Percentiles rank a stretch among this genome's conserved stretches.
Evolutionary conservation across 2,888 invertebrate genomes (phyloP).

Genomic region (Stegana nigrithorax): DNA sequence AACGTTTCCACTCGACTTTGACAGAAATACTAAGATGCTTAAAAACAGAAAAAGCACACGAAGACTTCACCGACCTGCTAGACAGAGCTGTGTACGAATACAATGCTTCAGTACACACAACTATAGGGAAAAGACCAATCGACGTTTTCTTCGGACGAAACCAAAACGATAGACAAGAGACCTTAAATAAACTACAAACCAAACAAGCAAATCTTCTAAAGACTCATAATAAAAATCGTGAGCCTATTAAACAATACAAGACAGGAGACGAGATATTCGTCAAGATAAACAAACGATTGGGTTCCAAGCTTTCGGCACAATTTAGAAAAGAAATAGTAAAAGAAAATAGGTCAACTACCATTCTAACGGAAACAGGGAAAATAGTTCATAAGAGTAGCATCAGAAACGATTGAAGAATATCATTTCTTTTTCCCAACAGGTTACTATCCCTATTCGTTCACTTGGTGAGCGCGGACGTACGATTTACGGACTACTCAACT

Average conservation of each 20-base stretch:
- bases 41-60: neutral
- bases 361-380: neutral
- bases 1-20: constrained; percentile 18
- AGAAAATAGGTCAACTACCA: neutral
- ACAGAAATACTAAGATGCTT: neutral
- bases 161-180: neutral
- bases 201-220: no score
- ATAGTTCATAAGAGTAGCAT: neutral
- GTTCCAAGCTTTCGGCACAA: neutral
- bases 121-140: neutral
- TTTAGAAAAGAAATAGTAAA: constrained; percentile 4
- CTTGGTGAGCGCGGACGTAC: no score
- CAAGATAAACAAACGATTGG: neutral
- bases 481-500: no score
- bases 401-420: neutral
- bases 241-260: neutral
- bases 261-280: neutral
- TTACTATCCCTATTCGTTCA: no score
- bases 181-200: neutral
- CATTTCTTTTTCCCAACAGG: no score
- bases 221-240: neutral
- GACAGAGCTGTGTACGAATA: neutral
- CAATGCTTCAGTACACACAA: neutral
- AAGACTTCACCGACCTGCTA: neutral
- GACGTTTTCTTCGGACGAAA: neutral